phyloP scores from a whole-genome alignment of 2,797 vertebrate genomes.

The Cynodonichthys magdalenae region DNA sequence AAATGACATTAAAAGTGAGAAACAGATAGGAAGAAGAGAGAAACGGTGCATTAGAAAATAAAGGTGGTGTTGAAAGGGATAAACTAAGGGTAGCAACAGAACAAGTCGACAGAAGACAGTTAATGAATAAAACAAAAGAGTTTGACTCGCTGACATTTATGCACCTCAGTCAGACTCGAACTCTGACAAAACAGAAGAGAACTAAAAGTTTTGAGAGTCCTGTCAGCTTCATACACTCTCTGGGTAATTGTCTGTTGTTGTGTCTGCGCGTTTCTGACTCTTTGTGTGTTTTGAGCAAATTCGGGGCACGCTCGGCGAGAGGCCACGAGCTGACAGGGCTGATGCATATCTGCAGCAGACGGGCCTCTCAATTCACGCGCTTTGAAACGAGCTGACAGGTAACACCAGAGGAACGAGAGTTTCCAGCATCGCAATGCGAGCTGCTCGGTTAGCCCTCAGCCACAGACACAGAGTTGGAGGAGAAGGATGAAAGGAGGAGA shows the following conservation, averaged over 20 bases:
- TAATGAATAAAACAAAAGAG: conserved; percentile 64
- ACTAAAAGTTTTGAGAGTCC: conserved; percentile 41
- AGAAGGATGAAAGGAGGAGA: neutral
- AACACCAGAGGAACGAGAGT: conserved; percentile 33
- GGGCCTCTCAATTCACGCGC: conserved; percentile 34
- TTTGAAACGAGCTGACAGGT: conserved; percentile 28
- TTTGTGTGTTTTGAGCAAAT: conserved; percentile 33
- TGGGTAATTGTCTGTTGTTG: conserved; percentile 13
- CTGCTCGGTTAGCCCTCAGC: neutral
- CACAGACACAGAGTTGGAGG: neutral
- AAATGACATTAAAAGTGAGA: conserved; percentile 40
- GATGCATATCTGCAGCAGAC: conserved; percentile 69
- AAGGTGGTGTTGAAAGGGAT: conserved; percentile 26
- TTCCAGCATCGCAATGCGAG: conserved; percentile 18
- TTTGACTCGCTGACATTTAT: conserved; percentile 14
- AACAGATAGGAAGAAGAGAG: conserved; percentile 13
- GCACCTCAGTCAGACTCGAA: conserved; percentile 10
- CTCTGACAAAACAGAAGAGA: neutral
- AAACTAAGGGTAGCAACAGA: conserved; percentile 12
- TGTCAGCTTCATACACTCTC: conserved; percentile 23
- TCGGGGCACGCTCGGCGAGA: conserved; percentile 51
- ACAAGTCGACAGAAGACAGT: conserved; percentile 29
- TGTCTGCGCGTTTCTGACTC: conserved; percentile 2
- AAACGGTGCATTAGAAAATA: conserved; percentile 18
- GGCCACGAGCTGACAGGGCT: conserved; percentile 54